Conservation (phyloP, 2,797 vertebrate genomes). For the Sebastolobus alascanus region DNA sequence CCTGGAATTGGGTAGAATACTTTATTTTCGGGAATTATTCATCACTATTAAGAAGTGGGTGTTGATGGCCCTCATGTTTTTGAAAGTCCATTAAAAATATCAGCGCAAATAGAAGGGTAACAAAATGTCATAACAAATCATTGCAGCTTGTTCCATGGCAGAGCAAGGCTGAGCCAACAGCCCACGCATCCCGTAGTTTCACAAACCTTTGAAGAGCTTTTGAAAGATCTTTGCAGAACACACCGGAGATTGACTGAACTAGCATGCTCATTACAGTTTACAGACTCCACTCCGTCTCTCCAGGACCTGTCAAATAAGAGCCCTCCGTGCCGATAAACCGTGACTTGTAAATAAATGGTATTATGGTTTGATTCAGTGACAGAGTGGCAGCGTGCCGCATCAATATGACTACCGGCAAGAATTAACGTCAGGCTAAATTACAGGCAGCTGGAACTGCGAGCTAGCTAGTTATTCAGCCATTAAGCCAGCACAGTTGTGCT, state of each 20-base stretch:
- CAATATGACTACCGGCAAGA: slow-evolving; percentile 63
- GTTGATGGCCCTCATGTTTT: slow-evolving; percentile 3
- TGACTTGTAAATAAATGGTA: slow-evolving; percentile 73
- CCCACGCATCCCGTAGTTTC: slow-evolving; percentile 14
- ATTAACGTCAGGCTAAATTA: slow-evolving; percentile 70
- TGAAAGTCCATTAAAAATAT: slow-evolving; percentile 11
- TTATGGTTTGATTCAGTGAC: slow-evolving; percentile 61
- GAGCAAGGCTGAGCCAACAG: neutral
- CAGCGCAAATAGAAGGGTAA: slow-evolving; percentile 2
- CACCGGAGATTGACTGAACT: slow-evolving; percentile 43
- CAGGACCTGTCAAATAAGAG: slow-evolving; percentile 58
- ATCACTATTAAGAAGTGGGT: slow-evolving; percentile 6
- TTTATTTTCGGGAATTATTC: neutral
- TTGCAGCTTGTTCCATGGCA: slow-evolving; percentile 10
- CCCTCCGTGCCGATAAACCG: slow-evolving; percentile 43
- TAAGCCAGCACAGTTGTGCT: slow-evolving; percentile 36
- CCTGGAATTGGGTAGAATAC: neutral
- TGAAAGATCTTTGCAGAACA: slow-evolving; percentile 46
- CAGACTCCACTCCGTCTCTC: slow-evolving; percentile 46
- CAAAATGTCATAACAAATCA: slow-evolving; percentile 1
- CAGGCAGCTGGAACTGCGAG: slow-evolving; percentile 42
- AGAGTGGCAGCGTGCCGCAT: slow-evolving; percentile 66
- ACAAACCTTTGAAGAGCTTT: slow-evolving; percentile 36
- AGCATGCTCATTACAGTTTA: slow-evolving; percentile 47
- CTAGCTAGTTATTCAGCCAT: slow-evolving; percentile 55